Evolutionary conservation across 2,888 invertebrate species (phyloP), one percentile per base, ranked within the genome.

Genomic region (Cantharis lateralis): DNA sequence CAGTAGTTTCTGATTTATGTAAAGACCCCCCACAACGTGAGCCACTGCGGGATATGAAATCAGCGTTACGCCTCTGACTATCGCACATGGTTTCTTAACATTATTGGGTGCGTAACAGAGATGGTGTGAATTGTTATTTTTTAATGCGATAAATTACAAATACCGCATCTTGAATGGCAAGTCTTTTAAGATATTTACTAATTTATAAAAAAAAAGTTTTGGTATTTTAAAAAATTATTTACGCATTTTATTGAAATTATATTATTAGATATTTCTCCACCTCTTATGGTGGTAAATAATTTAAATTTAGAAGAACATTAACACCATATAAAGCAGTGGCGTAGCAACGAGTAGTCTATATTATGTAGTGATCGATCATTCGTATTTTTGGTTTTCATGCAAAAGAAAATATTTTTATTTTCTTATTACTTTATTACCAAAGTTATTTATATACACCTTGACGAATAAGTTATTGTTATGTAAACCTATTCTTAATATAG

Each of bases 1-100:
- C 87, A 86, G 87, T 86, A 87, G 86, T 86, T 86, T 85, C 62
- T 86, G 86, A 87, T 86, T 87, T 87, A 87, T 86, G 86, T 86
- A 82, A 78, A n/a, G 81, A 75, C 80, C 85, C 84, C 83, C 84
- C 83, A 81, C 81, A 81, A 84, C 84, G 88, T 86, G 84, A 84
- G 85, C 85, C 83, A 82, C 83, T 79, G 79, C 81, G 81, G 84
- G 86, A 84, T 83, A 84, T 83, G 70, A 71, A 74, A 78, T 76
- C 68, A 77, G 75, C 76, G 78, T 77, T 74, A 71, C 76, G 78
- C 78, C 73, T 64, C 73, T 76, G 76, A 71, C 74, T 73, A 62
- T 72, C 72, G 72, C 63, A 64, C 26, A 16, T 68, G 61, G 28
- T 16, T 11, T 68, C 15, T 77, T 72, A 62, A 61, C 15, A 72